These are phyloP conservation scores for Tipula lateralis DNA, from an alignment of 2,888 invertebrate genomes.

Conservation along the genomic window DNA sequence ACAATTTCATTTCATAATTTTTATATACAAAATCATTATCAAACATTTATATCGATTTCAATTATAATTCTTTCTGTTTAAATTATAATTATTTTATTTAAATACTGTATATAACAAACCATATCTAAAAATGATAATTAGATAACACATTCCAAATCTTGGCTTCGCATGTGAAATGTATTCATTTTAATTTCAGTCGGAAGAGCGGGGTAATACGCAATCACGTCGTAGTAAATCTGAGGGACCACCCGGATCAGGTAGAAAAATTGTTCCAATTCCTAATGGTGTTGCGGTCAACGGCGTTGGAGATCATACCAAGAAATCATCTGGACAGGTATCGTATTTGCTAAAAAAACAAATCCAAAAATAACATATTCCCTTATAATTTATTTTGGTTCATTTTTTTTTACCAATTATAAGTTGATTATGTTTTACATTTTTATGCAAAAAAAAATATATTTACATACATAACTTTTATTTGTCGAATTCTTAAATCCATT, in stretches of 20 bases:
- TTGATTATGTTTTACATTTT: neutral
- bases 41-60: neutral
- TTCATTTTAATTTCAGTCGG: conserved; percentile 57
- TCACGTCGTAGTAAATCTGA: conserved; percentile 75
- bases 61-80: neutral
- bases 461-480: too few relatives aligned
- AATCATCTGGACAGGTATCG: conserved; percentile 46
- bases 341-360: conserved; percentile 27
- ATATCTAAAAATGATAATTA: conserved; percentile 26
- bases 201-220: conserved; percentile 60
- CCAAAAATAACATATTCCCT: conserved; percentile 3
- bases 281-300: conserved; percentile 43
- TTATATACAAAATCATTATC: neutral
- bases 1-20: neutral
- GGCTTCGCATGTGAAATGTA: conserved; percentile 35
- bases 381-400: neutral
- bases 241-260: conserved; percentile 56
- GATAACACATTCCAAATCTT: conserved; percentile 26
- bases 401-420: neutral
- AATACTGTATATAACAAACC: neutral
- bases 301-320: conserved; percentile 26
- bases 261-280: conserved; percentile 34
- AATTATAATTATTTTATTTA: neutral
- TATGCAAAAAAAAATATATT: neutral
- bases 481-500: neutral